These are phyloP conservation scores for Zapornia atra DNA, from an alignment of 2,113 vertebrate genomes.

Conservation along the genomic window DNA sequence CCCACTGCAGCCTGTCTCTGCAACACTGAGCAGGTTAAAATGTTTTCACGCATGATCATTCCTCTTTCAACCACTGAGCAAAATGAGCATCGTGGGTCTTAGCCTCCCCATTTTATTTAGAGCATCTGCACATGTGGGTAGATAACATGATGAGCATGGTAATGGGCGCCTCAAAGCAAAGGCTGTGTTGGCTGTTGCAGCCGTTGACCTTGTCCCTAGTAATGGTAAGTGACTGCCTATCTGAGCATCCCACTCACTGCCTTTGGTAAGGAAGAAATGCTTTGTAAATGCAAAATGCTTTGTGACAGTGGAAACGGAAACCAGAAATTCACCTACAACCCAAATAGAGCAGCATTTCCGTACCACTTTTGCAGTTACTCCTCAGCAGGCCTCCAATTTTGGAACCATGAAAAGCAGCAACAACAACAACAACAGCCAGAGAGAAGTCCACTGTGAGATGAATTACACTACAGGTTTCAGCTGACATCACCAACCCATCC, in stretches of 20 bases:
- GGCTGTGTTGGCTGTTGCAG: background rate
- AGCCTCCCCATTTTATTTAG: background rate
- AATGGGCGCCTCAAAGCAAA: background rate
- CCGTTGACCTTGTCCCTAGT: background rate
- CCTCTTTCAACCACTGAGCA: background rate
- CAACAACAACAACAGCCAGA: background rate
- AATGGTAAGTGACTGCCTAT: fast-evolving
- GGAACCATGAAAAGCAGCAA: background rate
- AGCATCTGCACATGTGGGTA: fast-evolving
- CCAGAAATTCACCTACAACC: background rate
- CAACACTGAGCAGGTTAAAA: background rate
- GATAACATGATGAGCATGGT: fast-evolving
- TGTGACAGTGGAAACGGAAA: background rate
- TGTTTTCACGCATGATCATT: fast-evolving
- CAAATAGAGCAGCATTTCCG: background rate
- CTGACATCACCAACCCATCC: background rate
- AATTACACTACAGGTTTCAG: background rate
- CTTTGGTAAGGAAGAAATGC: background rate
- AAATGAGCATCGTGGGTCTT: fast-evolving
- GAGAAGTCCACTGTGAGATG: background rate
- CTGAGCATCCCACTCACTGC: background rate
- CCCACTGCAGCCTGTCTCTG: background rate
- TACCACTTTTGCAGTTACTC: background rate
- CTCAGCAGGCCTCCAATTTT: fast-evolving
- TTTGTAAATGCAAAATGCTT: background rate